phyloP scores from a whole-genome alignment of 2,888 invertebrate genomes.

The Horisme vitalbata region DNA sequence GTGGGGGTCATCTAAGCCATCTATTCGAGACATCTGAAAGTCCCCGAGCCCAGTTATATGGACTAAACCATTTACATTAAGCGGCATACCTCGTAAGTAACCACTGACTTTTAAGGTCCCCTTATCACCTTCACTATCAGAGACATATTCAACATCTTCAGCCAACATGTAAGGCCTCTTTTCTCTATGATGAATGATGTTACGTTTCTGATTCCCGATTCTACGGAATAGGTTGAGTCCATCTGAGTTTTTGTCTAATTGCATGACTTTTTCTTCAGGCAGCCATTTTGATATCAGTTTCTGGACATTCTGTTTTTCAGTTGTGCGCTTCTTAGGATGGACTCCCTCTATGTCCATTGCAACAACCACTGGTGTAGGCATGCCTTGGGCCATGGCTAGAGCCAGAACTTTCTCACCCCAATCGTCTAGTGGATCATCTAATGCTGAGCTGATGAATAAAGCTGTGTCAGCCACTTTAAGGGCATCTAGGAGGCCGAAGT shows the following conservation, averaged over 20 bases:
- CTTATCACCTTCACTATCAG: constrained; percentile 64
- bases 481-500: constrained; percentile 90
- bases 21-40: constrained; percentile 94
- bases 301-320: constrained; percentile 86
- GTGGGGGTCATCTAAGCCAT: constrained; percentile 87
- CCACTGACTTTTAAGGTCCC: constrained; percentile 93
- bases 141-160: constrained; percentile 88
- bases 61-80: constrained; percentile 94
- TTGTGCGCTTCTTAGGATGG: constrained; percentile 87
- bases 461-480: constrained; percentile 94
- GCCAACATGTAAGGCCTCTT: constrained; percentile 92
- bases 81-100: constrained; percentile 90
- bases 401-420: constrained; percentile 91
- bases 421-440: constrained; percentile 88
- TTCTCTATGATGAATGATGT: constrained; percentile 86
- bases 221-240: constrained; percentile 85
- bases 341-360: constrained; percentile 89
- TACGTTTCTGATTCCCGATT: constrained; percentile 92
- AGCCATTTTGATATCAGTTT: constrained; percentile 87
- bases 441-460: constrained; percentile 89
- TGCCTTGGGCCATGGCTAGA: constrained; percentile 90
- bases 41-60: constrained; percentile 97
- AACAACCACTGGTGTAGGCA: constrained; percentile 90
- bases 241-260: constrained; percentile 89
- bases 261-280: constrained; percentile 91